Percentiles rank a stretch among this genome's conserved stretches.
These are phyloP conservation scores for Oreortyx pictus DNA, from an alignment of 2,797 vertebrate genomes.

Conservation along the genomic window DNA sequence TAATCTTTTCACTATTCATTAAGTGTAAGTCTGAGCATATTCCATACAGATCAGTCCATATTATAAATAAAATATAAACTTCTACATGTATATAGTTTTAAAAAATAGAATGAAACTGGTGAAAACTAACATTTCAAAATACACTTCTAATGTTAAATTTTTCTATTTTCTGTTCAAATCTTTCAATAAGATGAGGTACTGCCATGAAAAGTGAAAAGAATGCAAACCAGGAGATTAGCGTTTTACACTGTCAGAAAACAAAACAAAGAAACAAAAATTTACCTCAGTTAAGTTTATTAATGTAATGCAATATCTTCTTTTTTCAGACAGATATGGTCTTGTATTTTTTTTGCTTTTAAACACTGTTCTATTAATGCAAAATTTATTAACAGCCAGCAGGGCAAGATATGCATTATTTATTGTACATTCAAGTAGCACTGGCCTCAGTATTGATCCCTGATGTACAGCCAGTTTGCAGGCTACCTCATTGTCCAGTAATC, in stretches of 20 bases:
- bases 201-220: not conserved
- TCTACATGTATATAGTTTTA: not conserved
- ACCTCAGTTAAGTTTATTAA: not conserved
- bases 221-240: not conserved
- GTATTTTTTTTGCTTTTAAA: not conserved
- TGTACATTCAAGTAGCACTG: not conserved
- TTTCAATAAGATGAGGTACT: not conserved
- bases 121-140: not conserved
- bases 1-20: not conserved
- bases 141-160: not conserved
- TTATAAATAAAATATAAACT: not conserved
- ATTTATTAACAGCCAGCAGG: not conserved
- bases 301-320: not conserved
- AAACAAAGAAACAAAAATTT: not conserved
- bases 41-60: not conserved
- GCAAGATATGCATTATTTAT: not conserved
- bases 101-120: not conserved
- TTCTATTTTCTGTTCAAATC: not conserved
- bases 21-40: not conserved
- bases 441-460: no score
- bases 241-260: not conserved
- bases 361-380: not conserved
- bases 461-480: not conserved
- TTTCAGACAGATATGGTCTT: not conserved
- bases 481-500: not conserved